These are phyloP conservation scores for Catharus minimus DNA, from an alignment of 2,113 vertebrate genomes.

Conservation along the genomic window DNA sequence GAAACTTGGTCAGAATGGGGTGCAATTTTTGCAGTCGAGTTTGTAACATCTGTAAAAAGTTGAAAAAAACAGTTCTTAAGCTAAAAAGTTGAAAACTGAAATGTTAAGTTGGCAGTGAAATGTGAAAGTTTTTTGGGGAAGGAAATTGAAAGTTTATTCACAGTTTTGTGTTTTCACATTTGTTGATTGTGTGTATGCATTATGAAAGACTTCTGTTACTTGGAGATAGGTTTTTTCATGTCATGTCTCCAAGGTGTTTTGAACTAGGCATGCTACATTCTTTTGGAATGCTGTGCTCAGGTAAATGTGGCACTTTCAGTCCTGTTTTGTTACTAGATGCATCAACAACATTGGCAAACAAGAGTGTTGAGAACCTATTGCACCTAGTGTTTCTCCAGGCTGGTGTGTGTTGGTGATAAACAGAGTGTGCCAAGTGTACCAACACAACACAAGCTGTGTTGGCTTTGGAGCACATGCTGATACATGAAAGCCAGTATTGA, in stretches of 20 bases:
- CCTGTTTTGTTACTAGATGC: background rate
- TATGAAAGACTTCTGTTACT: background rate
- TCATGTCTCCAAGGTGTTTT: background rate
- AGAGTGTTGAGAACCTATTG: background rate
- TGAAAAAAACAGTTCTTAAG: background rate
- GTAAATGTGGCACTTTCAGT: background rate
- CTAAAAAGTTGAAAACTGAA: background rate
- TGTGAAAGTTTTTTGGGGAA: rapidly evolving
- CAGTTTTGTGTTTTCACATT: background rate
- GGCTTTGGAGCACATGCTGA: background rate
- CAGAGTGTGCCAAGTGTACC: background rate
- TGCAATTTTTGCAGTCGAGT: background rate
- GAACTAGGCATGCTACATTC: background rate
- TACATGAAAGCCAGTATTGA: background rate
- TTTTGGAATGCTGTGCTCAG: background rate
- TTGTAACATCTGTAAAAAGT: background rate
- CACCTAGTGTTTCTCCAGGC: background rate
- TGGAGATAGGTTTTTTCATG: background rate
- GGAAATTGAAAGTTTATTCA: background rate
- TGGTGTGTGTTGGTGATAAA: rapidly evolving
- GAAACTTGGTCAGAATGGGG: background rate
- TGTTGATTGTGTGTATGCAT: background rate
- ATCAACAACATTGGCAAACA: background rate
- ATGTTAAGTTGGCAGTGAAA: background rate
- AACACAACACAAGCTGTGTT: background rate